These are phyloP conservation scores for Nycticorax nycticorax DNA, from an alignment of 2,113 vertebrate genomes.

Conservation along the genomic window DNA sequence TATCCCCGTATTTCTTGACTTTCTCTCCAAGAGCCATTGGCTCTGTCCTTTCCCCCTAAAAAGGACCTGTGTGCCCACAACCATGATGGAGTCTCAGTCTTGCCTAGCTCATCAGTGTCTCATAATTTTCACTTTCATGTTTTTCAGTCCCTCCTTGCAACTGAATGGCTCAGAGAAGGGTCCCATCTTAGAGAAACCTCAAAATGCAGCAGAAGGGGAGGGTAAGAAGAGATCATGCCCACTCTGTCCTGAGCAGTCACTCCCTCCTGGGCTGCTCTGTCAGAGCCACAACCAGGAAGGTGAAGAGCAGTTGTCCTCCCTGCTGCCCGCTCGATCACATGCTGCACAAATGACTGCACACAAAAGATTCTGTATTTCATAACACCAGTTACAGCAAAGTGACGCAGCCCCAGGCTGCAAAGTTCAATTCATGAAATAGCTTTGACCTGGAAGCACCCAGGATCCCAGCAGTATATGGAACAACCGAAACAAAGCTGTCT, in stretches of 20 bases:
- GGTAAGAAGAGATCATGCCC: accelerated
- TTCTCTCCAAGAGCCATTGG: background rate
- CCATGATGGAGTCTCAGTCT: background rate
- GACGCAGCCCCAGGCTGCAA: background rate
- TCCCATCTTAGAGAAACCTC: background rate
- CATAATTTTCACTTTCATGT: background rate
- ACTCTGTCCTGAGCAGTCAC: background rate
- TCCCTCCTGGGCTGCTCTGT: background rate
- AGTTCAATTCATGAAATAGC: background rate
- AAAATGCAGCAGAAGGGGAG: accelerated
- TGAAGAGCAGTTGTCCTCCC: background rate
- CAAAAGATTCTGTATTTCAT: background rate
- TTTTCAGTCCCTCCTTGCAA: background rate
- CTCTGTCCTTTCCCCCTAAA: background rate
- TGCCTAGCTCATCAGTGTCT: background rate
- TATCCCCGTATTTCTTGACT: background rate
- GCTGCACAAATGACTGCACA: background rate
- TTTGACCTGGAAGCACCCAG: background rate
- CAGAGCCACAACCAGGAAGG: background rate
- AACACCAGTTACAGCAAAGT: background rate
- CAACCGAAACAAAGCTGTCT: background rate
- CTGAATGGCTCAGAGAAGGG: background rate
- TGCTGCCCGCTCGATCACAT: background rate
- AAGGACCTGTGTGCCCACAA: background rate
- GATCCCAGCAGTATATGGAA: background rate